Evolutionary conservation across 2,113 vertebrate genomes (phyloP), one percentile per base, ranked within the genome.

Genomic region (Proteles cristata): DNA sequence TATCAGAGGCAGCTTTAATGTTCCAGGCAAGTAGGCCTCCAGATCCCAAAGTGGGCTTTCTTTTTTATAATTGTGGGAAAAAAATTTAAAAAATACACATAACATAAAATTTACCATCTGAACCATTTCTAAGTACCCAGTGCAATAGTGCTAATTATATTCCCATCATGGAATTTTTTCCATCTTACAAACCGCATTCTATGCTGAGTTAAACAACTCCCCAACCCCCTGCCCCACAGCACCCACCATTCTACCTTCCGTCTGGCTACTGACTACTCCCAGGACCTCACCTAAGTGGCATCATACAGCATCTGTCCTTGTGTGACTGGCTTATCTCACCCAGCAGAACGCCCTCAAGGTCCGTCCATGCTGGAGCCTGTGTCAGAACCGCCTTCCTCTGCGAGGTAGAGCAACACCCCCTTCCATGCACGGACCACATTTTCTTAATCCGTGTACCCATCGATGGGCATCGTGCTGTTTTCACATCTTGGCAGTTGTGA

Each of bases 331-430:
- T 71, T 16, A 35, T 5, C 35, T 88, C 61, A 25, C 33, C 53
- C 8, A 58, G 83, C n/a, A 1, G 0, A 5, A 11, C 3, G 7
- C 69, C 39, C 23, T 28, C 65, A 23, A 6, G 50, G 39, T 25
- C 28, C 31, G 0, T 5, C 48, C 15, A 1, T 1, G 3, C 2
- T 1, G 0, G 1, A 31, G 23, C 50, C 45, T 25, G 15, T 28
- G 58, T 35, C 50, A 31, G 93, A 21, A 35, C 8, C 14, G 1
- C 33, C 50, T 71, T 11, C 26, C 1, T 28, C 58, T 19, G 28
- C 9, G 35, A 3, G 7, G 35, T 11, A 1, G 35, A 19, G 23
- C 17, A 28, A 2, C 4, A 0, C 3, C 50, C n/a, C 48, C 53
- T 15, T 7, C 11, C 14, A 26, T 16, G 7, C 8, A 9, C 4